Conservation (phyloP, 2,113 vertebrate genomes). For the Butorides virescens region DNA sequence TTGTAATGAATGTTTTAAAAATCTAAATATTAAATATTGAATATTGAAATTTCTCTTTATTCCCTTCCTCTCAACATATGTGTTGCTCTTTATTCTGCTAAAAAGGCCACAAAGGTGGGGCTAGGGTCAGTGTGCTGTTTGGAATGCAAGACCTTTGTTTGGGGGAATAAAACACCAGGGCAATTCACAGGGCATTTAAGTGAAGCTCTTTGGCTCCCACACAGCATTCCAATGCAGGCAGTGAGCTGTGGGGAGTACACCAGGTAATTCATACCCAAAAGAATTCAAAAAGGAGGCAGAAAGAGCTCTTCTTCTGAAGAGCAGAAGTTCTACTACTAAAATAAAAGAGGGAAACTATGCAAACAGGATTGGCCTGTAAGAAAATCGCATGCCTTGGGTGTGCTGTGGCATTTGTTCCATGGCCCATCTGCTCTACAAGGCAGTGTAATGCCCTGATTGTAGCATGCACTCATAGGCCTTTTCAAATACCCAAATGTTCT, state of each 20-base stretch:
- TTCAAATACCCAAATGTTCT: neutral
- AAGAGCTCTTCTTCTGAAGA: conserved; percentile 13
- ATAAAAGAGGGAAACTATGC: conserved; percentile 28
- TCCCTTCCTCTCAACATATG: neutral
- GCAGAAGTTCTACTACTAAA: conserved; percentile 17
- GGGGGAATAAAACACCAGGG: neutral
- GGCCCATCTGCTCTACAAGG: neutral
- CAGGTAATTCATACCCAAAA: conserved; percentile 9
- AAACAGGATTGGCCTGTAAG: conserved; percentile 33
- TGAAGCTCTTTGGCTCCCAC: neutral
- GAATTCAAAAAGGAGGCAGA: neutral
- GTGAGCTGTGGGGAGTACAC: neutral
- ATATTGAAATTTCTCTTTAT: neutral
- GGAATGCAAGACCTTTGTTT: neutral
- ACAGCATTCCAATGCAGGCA: neutral
- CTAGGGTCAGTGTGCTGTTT: neutral
- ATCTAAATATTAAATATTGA: neutral
- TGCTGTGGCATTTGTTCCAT: neutral
- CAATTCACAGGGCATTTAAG: neutral
- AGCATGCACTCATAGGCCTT: neutral
- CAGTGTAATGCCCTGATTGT: neutral
- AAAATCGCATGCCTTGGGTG: neutral
- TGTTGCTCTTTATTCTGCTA: neutral
- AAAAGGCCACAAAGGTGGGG: neutral
- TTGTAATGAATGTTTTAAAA: neutral